phyloP scores from a whole-genome alignment of 2,797 vertebrate species.

The Hemibagrus guttatus region DNA sequence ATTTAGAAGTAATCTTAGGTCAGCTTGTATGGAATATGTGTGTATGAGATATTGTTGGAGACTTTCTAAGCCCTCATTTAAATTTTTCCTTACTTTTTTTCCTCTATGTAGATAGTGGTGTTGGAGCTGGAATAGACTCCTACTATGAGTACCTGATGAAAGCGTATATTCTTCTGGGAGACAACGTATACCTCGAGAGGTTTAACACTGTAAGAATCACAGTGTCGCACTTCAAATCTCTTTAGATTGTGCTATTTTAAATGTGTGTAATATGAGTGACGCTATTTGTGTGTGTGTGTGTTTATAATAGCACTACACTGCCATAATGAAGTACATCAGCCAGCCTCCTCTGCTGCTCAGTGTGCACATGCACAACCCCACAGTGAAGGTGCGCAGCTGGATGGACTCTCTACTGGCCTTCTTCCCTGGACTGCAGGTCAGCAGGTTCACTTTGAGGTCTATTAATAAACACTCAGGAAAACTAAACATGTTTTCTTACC shows the following conservation, averaged over 20 bases:
- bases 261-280: not conserved
- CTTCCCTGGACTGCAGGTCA: slow-evolving; percentile 83
- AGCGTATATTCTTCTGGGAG: slow-evolving; percentile 83
- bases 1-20: not conserved
- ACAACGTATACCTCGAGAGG: slow-evolving; percentile 78
- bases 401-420: slow-evolving; percentile 85
- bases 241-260: not conserved
- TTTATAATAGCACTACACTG: slow-evolving; percentile 79
- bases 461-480: not conserved
- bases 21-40: not conserved
- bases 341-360: slow-evolving; percentile 82
- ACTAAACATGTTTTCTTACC: not conserved
- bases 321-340: slow-evolving; percentile 87
- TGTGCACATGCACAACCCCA: slow-evolving; percentile 87
- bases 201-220: slow-evolving; percentile 77
- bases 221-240: not conserved
- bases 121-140: slow-evolving; percentile 83
- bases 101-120: slow-evolving; percentile 76
- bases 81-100: not conserved
- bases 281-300: slow-evolving; percentile 22
- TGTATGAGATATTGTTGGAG: not conserved
- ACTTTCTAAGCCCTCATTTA: not conserved
- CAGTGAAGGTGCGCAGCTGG: slow-evolving; percentile 81
- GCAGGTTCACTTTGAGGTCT: not conserved
- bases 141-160: slow-evolving; percentile 87